Percentiles rank a stretch among this genome's conserved stretches.
Evolutionary conservation across 2,888 invertebrate genomes (phyloP).

Genomic region (Linnaemya vulpina): DNA sequence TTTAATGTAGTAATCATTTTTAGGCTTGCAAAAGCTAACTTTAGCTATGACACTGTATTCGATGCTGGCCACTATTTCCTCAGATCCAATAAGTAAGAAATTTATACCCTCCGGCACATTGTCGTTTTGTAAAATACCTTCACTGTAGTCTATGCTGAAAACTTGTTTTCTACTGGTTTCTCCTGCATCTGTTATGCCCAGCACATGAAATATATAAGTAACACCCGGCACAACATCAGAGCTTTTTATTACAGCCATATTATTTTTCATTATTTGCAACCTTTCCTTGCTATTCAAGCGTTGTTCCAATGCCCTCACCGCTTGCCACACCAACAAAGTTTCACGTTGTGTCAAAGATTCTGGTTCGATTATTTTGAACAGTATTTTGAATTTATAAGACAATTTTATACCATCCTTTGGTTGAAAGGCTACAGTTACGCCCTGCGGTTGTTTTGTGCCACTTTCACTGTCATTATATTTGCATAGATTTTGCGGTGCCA

Average conservation of each 20-base stretch:
- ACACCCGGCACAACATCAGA: conserved; percentile 74
- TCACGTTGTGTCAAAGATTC: conserved; percentile 73
- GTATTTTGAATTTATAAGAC: conserved; percentile 75
- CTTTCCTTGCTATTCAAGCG: conserved; percentile 74
- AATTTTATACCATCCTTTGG: conserved; percentile 75
- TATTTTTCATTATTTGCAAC: conserved; percentile 73
- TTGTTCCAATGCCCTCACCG: conserved; percentile 74
- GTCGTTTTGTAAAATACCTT: conserved; percentile 72
- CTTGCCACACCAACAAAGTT: conserved; percentile 74
- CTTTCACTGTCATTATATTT: conserved; percentile 70
- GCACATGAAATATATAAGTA: conserved; percentile 75
- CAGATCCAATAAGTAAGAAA: conserved; percentile 73
- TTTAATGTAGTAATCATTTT: conserved; percentile 73
- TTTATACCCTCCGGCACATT: conserved; percentile 73
- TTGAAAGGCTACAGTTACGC: conserved; percentile 72
- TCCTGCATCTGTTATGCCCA: conserved; percentile 75
- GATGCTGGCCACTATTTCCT: conserved; percentile 73
- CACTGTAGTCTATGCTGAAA: conserved; percentile 73
- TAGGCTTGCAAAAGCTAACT: conserved; percentile 73
- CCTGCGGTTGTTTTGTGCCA: conserved; percentile 66
- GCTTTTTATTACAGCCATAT: conserved; percentile 74
- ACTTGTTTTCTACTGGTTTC: conserved; percentile 74
- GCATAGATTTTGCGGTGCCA: conserved; percentile 74
- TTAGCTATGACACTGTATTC: conserved; percentile 72
- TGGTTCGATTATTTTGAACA: conserved; percentile 73